Conservation (phyloP, 1,140 invertebrate species). For the Zaprionus vittiger region DNA sequence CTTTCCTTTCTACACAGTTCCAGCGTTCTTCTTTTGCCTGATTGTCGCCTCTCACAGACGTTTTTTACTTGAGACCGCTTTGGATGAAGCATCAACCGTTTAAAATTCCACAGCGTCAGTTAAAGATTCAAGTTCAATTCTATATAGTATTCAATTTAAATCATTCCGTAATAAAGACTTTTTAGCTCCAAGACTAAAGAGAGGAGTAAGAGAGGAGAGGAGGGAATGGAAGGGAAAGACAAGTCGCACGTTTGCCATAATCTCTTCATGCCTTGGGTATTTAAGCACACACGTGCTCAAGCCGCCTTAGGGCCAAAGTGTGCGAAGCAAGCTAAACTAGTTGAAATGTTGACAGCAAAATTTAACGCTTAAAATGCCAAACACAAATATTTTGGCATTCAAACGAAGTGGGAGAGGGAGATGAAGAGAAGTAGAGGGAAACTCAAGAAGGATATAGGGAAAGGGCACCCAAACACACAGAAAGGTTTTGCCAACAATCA, state of each 20-base stretch:
- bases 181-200: not conserved
- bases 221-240: not conserved
- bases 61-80: not conserved
- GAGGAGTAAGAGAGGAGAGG: no score
- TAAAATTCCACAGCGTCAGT: not conserved
- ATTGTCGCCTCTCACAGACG: not conserved
- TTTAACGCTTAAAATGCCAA: conserved; percentile 81
- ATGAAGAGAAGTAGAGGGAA: not conserved
- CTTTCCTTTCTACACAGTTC: not conserved
- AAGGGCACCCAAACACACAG: conserved; percentile 33
- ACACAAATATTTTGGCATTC: conserved; percentile 82
- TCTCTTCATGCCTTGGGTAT: conserved; percentile 32
- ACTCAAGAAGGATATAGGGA: not conserved
- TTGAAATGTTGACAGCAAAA: conserved; percentile 75
- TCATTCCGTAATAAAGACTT: not conserved
- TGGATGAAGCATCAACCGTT: not conserved
- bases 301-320: no score
- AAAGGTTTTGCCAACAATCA: conserved; percentile 35
- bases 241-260: conserved; percentile 22
- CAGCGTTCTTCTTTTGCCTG: not conserved
- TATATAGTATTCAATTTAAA: not conserved
- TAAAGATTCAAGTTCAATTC: not conserved
- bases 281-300: conserved; percentile 52
- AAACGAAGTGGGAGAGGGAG: conserved; percentile 52
- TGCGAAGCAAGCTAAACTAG: conserved; percentile 8